phyloP scores from a whole-genome alignment of 2,113 vertebrate species.

The Phaetusa simplex region DNA sequence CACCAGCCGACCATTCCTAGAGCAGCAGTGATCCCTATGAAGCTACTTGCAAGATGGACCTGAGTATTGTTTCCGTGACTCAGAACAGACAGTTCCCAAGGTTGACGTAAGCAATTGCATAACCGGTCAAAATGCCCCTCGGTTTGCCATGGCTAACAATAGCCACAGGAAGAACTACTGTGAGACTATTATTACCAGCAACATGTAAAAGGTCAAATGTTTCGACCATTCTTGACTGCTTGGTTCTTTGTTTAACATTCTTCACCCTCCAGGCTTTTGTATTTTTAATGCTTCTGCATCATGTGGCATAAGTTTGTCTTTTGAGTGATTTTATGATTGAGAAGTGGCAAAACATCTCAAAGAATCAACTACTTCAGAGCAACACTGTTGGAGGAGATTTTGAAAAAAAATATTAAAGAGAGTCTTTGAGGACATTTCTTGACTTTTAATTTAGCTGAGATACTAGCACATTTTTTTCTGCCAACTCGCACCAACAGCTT shows the following conservation, averaged over 20 bases:
- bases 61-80: neutral
- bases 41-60: neutral
- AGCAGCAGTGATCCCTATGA: neutral
- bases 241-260: neutral
- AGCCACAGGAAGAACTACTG: neutral
- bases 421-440: neutral
- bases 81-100: conserved; percentile 5
- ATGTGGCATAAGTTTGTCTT: neutral
- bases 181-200: neutral
- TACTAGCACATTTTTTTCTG: neutral
- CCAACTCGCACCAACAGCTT: neutral
- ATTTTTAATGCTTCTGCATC: conserved; percentile 1
- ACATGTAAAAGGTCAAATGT: neutral
- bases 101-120: neutral
- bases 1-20: neutral
- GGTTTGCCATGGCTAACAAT: neutral
- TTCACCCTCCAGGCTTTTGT: neutral
- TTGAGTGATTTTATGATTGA: neutral
- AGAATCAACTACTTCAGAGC: neutral
- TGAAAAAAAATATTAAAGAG: neutral
- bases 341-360: neutral
- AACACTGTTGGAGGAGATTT: neutral
- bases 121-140: neutral
- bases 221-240: neutral
- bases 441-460: neutral